Base-by-base conservation (phyloP, 2,888 invertebrate species). In the Platypus cylindrus region DNA sequence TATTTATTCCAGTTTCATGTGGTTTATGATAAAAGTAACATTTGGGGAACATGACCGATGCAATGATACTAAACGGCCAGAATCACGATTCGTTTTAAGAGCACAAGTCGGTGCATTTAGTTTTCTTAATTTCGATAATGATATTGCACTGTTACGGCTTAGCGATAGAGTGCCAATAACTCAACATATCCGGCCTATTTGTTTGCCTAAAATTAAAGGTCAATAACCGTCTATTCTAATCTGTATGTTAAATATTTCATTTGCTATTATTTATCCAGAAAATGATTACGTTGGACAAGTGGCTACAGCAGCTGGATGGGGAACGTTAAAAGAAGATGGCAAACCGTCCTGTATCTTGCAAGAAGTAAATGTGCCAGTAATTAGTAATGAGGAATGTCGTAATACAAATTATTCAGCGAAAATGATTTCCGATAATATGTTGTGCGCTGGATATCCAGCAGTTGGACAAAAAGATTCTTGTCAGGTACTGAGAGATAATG, bases 11-110 rank as follows among this genome's bases (percentile, higher is more conserved):
- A 20, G 84, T 45, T 86, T 86, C 60, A 83, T 86, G 81, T 86
- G 86, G 86, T 86, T 86, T 63, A 81, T 87, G 83, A 83, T 87
- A 58, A 84, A 82, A 62, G 82, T 85, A 44, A 82, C 85, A 9
- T 81, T 87, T 49, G 87, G 86, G 1, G 87, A 87, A 58, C 85
- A 86, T 58, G 79, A 89, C 61, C 74, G 84, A 28, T 87, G 86
- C 62, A 73, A 76, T 49, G 73, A 78, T 32, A 76, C 75, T 25
- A 62, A 62, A 28, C 68, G 75, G 30, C 79, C 83, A 0, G 85
- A 86, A 60, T 78, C 81, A 0, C 70, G 85, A 46, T 84, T 82
- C 56, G 84, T 85, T 26, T 59, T 84, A 17, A 66, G 85, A 32
- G 80, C 81, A 29, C 72, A 80, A 34, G 71, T 78, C 5, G 82